Base-by-base conservation (phyloP, 2,797 vertebrate genomes). In the Sphenodon punctatus region DNA sequence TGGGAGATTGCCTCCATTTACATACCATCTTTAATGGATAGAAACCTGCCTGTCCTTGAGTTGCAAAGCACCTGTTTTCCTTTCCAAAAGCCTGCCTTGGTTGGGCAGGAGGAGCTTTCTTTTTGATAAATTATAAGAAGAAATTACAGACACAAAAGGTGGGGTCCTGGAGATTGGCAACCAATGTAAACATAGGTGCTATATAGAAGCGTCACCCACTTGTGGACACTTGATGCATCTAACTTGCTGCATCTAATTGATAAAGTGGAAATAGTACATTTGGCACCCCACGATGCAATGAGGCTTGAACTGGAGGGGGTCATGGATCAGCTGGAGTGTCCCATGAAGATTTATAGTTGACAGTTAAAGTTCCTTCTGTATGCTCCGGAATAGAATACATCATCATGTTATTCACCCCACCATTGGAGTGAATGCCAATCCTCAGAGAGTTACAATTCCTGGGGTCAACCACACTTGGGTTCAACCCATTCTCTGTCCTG, bases 11-110 rank as follows among this genome's bases (percentile, higher is more conserved):
- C 61, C 92, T 95, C 97, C 95, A 97, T 98, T 98, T 98, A 97
- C 97, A 98, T 98, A 95, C 96, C 96, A 96, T 97, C 97, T 97
- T 98, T 98, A 98, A 97, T 97, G 97, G 97, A 97, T 97, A 96
- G 91, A 96, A 97, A 97, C 97, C 95, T 97, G 96, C 95, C 93
- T 55, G 97, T 96, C 97, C 97, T 97, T 97, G 97, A 97, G 95
- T 88, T 95, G 90, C 92, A 92, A 92, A 94, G 88, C 94, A 94
- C 90, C 93, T 93, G 88, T 91, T 93, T 95, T 93, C 89, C 84
- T 94, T 94, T 94, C 90, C 88, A 95, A 60, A 65, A 82, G 43
- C n/a, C 71, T 86, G 74, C 82, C 36, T 82, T 82, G 58, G 67
- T 27, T 10, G 7, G 75, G 45, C 7, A 87, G 45, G 87, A 85